These are phyloP conservation scores for Mus pahari DNA, from an alignment of 2,113 vertebrate genomes.

Conservation along the genomic window DNA sequence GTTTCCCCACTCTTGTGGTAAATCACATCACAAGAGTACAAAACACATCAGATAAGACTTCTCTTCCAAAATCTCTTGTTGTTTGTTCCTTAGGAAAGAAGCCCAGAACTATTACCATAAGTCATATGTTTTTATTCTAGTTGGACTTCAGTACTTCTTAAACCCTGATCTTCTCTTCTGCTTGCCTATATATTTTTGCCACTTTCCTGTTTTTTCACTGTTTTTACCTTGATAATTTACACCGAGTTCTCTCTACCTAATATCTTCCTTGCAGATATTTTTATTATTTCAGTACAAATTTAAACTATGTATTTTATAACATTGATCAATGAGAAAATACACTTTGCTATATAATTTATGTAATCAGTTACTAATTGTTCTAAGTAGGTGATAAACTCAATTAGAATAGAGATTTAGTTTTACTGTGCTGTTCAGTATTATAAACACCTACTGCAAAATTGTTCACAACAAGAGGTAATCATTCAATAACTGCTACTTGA, in stretches of 20 bases:
- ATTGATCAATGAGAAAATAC: neutral
- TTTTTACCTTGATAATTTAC: neutral
- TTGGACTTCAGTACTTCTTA: slow-evolving; percentile 6
- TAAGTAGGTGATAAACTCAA: neutral
- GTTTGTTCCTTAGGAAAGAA: slow-evolving; percentile 34
- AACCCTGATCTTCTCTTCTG: neutral
- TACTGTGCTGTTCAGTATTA: neutral
- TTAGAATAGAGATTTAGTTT: neutral
- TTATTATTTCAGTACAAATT: neutral
- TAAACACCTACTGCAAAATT: neutral
- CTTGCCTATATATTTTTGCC: neutral
- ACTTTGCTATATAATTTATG: neutral
- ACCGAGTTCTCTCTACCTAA: neutral
- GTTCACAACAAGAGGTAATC: neutral
- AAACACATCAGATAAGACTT: slow-evolving; percentile 16
- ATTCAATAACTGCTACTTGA: neutral
- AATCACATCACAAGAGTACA: neutral
- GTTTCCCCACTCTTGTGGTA: neutral
- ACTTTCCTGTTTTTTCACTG: neutral
- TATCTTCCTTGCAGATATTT: neutral
- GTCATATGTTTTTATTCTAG: neutral
- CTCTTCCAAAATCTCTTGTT: neutral
- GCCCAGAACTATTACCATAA: neutral
- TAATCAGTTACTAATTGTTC: neutral
- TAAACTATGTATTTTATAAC: neutral